These are phyloP conservation scores for Lordiphosa collinella DNA, from an alignment of 1,140 invertebrate genomes.

Conservation along the genomic window DNA sequence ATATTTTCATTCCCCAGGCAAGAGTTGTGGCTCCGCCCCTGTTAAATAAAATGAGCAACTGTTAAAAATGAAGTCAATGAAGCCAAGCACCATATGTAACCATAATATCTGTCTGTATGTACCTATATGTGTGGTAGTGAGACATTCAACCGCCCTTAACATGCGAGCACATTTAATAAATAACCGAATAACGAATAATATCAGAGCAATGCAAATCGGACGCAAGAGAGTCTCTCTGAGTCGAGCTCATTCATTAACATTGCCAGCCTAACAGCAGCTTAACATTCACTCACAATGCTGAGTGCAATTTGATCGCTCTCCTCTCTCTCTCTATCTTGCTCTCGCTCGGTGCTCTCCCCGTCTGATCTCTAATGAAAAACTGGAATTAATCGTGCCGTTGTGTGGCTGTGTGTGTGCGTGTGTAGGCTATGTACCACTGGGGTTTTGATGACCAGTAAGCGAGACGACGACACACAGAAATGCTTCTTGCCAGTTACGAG, in stretches of 20 bases:
- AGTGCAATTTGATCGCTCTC: slow-evolving; percentile 7
- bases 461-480: slow-evolving; percentile 50
- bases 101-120: slow-evolving; percentile 4
- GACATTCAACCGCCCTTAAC: slow-evolving; percentile 45
- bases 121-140: slow-evolving; percentile 26
- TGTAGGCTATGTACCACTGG: slow-evolving; percentile 37
- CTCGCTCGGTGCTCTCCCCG: not conserved
- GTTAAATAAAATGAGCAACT: slow-evolving; percentile 60
- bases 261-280: slow-evolving; percentile 17
- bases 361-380: slow-evolving; percentile 4
- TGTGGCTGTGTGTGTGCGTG: slow-evolving; percentile 24
- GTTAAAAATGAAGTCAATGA: slow-evolving; percentile 70
- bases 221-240: slow-evolving; percentile 7
- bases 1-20: slow-evolving; percentile 9
- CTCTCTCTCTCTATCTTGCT: not conserved
- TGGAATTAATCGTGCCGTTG: slow-evolving; percentile 10
- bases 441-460: slow-evolving; percentile 44
- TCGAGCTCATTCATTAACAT: slow-evolving; percentile 9
- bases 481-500: slow-evolving; percentile 69
- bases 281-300: slow-evolving; percentile 33
- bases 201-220: slow-evolving; percentile 67
- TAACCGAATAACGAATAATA: slow-evolving; percentile 75
- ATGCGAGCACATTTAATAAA: slow-evolving; percentile 45
- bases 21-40: slow-evolving; percentile 50
- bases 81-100: no score